Percentiles rank a stretch among this genome's conserved stretches.
phyloP scores from a whole-genome alignment of 2,113 vertebrate genomes.

The Ictalurus punctatus region DNA sequence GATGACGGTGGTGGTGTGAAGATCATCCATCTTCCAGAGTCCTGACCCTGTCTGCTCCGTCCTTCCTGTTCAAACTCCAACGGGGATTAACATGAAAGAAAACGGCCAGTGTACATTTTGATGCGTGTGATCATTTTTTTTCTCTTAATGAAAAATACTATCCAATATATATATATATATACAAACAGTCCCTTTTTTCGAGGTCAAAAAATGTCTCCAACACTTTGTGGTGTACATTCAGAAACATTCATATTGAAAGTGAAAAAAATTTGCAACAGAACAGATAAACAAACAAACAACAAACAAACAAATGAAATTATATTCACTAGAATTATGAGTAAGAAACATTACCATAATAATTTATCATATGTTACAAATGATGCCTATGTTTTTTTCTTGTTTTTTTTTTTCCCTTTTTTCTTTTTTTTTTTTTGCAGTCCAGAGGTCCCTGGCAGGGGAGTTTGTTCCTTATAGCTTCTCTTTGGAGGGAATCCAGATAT shows the following conservation, averaged over 20 bases:
- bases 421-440: conserved; percentile 65
- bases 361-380: conserved; percentile 85
- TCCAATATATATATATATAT: conserved; percentile 54
- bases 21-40: conserved; percentile 17
- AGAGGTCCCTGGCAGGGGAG: conserved; percentile 70
- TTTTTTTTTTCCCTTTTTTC: conserved; percentile 27
- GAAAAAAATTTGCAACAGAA: conserved; percentile 54
- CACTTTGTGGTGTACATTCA: conserved; percentile 74
- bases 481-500: conserved; percentile 99
- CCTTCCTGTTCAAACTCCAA: conserved; percentile 66
- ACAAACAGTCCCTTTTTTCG: conserved; percentile 58
- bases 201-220: conserved; percentile 63
- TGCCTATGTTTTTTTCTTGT: conserved; percentile 66
- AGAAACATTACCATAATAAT: conserved; percentile 85
- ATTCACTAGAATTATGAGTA: conserved; percentile 82
- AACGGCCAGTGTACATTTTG: conserved; percentile 70
- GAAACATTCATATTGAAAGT: conserved; percentile 73
- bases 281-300: conserved; percentile 40
- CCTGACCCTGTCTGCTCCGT: conserved; percentile 23
- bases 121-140: conserved; percentile 69
- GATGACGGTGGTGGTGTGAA: background rate
- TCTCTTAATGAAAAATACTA: conserved; percentile 56
- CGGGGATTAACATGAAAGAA: conserved; percentile 72
- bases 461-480: conserved; percentile 90
- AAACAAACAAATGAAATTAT: conserved; percentile 56